A percentile compares a stretch with the other conserved stretches of the same genome.
phyloP scores from a whole-genome alignment of 2,113 vertebrate species.

The Anoplopoma fimbria region DNA sequence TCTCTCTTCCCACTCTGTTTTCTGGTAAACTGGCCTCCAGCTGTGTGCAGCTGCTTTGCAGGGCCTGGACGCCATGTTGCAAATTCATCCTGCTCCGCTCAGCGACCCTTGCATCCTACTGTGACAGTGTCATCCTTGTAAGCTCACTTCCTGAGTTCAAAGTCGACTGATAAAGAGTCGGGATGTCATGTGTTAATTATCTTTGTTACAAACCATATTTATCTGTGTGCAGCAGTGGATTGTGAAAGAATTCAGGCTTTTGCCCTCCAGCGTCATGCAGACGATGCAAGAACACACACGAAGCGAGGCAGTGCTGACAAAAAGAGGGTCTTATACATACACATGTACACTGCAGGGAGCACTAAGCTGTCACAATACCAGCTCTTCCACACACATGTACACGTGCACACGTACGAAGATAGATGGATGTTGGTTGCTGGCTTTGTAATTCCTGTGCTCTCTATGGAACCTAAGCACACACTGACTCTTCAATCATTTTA shows the following conservation, averaged over 20 bases:
- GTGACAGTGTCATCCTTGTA: slow-evolving; percentile 55
- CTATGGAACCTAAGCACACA: slow-evolving; percentile 54
- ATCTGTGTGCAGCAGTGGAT: slow-evolving; percentile 33
- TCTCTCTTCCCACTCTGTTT: slow-evolving; percentile 37
- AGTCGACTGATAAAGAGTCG: slow-evolving; percentile 68
- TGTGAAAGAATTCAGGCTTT: slow-evolving; percentile 17
- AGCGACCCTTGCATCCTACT: slow-evolving; percentile 35
- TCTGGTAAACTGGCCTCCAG: slow-evolving; percentile 72
- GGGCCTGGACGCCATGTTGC: slow-evolving; percentile 75
- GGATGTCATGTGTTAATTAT: slow-evolving; percentile 66
- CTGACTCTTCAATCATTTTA: slow-evolving; percentile 68
- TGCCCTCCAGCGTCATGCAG: background rate
- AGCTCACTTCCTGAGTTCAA: slow-evolving; percentile 73
- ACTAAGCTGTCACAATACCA: slow-evolving; percentile 66
- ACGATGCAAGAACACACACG: slow-evolving; percentile 31
- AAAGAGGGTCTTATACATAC: slow-evolving; percentile 40
- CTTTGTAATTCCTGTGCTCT: slow-evolving; percentile 58
- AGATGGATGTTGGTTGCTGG: slow-evolving; percentile 52
- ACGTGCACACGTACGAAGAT: slow-evolving; percentile 33
- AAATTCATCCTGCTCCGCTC: slow-evolving; percentile 66
- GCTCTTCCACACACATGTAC: slow-evolving; percentile 30
- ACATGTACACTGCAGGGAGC: slow-evolving; percentile 57
- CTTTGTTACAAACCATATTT: slow-evolving; percentile 40
- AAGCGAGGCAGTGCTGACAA: slow-evolving; percentile 30
- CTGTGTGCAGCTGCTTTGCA: slow-evolving; percentile 84